A percentile compares a stretch with the other conserved stretches of the same genome.
Evolutionary conservation across 1,140 invertebrate species (phyloP).

Genomic region (Zaprionus vittiger): DNA sequence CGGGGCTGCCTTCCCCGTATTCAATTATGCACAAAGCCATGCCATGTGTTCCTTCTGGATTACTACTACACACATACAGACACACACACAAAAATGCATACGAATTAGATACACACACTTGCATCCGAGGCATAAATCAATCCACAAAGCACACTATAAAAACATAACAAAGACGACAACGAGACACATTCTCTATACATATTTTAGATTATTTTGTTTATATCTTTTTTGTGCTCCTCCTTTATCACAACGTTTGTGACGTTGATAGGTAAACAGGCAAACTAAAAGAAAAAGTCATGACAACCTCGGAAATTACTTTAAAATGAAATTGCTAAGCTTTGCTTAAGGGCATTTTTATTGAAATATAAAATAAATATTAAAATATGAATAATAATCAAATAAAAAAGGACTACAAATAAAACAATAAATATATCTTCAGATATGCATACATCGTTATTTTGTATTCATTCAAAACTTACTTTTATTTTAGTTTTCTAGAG

Average conservation of each 20-base stretch:
- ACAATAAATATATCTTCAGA: too few species aligned
- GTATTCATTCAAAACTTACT: neutral
- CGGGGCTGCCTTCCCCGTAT: constrained; percentile 9
- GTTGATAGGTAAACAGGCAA: neutral
- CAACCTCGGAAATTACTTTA: neutral
- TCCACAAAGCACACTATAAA: constrained; percentile 35
- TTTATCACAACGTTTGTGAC: neutral
- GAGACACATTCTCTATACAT: constrained; percentile 4
- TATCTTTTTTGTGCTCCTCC: constrained; percentile 3
- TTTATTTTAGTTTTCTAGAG: neutral
- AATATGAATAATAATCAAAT: neutral
- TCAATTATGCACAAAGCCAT: constrained; percentile 66
- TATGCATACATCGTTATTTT: too few species aligned
- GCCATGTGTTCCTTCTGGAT: constrained; percentile 26
- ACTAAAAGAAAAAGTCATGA: neutral
- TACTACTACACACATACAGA: constrained; percentile 2
- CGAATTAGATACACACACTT: neutral
- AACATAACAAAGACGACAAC: constrained; percentile 27
- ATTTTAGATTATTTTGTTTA: constrained; percentile 12
- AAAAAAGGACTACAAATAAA: too few species aligned
- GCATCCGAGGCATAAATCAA: constrained; percentile 56
- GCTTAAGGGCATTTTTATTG: too few species aligned
- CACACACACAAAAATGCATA: constrained; percentile 17
- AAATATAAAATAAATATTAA: neutral
- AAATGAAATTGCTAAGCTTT: neutral